Base-by-base conservation (phyloP, 2,888 invertebrate genomes). In the Teleiodes luculella region DNA sequence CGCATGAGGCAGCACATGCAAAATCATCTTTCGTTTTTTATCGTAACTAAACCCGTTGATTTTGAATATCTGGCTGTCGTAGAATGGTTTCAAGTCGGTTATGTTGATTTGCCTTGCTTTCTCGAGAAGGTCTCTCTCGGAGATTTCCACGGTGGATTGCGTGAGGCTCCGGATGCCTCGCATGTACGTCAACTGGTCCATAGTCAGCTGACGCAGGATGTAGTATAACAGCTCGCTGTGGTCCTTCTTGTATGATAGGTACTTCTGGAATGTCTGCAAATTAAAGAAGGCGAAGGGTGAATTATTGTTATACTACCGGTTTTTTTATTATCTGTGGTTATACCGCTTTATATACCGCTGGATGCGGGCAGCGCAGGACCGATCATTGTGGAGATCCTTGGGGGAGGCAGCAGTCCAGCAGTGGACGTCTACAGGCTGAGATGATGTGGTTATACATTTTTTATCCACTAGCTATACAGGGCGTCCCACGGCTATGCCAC, bases 171-270 rank as follows among this genome's bases (percentile, higher is more conserved):
- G 92, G 4, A 92, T 75, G 52, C 93, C 92, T 61, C 94, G 90
- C 88, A 96, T 93, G 78, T 96, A 98, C 0, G 95, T 93, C 55
- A 97, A 86, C 74, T 98, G 97, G 81, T 99, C 98, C 75, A 96
- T 93, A 0, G 97, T 94, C 56, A 99, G 91, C 74, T 99, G 98
- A 18, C 98, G 95, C 52, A 99, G 91, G 63, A 99, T 95, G 83
- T 98, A 99, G 86, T 98, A 96, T 0, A 99, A 88, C 20, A 99
- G 91, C 77, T 99, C 99, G 69, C 97, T 96, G 90, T 98, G 97
- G 82, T 99, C 98, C 72, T 97, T 96, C 76, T 97, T 97, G 92
- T 95, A 99, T 0, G 96, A 91, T 46, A 99, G 89, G 86, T 98
- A 98, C 64, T 96, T 95, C 69, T 96, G 95, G 93, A 99, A 99